Evolutionary conservation across 1,140 invertebrate species (phyloP).

Genomic region (Hetaerina americana): DNA sequence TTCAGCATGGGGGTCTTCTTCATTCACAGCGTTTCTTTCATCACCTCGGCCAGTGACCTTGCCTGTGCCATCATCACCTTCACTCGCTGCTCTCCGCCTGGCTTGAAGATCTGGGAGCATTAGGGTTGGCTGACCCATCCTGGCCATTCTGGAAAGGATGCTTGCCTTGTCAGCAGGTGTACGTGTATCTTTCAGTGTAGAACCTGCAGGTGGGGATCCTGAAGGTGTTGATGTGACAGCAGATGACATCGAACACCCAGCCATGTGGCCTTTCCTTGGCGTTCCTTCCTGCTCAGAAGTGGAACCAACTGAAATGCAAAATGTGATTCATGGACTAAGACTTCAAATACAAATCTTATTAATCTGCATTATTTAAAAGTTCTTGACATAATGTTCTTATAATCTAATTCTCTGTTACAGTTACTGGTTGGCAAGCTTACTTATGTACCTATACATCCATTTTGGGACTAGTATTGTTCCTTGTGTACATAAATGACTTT

Average conservation of each 20-base stretch:
- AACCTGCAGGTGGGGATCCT: not conserved
- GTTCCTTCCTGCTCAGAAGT: not conserved
- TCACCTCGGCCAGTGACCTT: not conserved
- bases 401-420: too few species aligned
- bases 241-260: not conserved
- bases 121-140: not conserved
- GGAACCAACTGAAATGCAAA: too few species aligned
- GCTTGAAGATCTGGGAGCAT: not conserved
- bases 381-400: too few species aligned
- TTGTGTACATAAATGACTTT: too few species aligned
- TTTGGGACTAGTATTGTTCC: too few species aligned
- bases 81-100: not conserved
- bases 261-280: not conserved
- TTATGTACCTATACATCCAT: too few species aligned
- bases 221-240: not conserved
- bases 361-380: too few species aligned
- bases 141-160: not conserved
- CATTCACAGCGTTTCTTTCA: not conserved
- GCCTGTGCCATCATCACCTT: not conserved
- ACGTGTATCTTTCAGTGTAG: not conserved
- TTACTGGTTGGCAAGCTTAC: too few species aligned
- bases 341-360: too few species aligned
- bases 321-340: too few species aligned
- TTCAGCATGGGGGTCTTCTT: not conserved
- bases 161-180: not conserved